phyloP scores from a whole-genome alignment of 2,888 invertebrate genomes.

The Nomada flava region DNA sequence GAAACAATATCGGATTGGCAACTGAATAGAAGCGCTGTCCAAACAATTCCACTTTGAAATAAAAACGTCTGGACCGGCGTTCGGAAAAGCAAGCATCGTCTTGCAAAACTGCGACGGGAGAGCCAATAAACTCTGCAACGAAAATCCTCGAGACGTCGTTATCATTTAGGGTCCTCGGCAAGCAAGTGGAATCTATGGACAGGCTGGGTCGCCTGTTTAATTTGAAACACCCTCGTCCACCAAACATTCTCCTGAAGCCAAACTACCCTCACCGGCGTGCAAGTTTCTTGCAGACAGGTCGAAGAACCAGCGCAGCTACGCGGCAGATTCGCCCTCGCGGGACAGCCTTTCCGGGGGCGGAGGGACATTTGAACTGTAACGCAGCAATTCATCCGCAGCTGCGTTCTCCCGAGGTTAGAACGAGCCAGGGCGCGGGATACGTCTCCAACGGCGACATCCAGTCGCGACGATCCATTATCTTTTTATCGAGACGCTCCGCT shows the following conservation, averaged over 20 bases:
- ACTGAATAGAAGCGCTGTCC: constrained; percentile 15
- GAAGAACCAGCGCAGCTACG: background rate
- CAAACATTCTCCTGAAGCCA: background rate
- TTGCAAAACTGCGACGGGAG: background rate
- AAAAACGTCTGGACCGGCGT: background rate
- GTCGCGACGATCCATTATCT: constrained; percentile 42
- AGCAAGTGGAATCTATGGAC: background rate
- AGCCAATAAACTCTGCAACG: background rate
- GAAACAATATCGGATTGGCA: constrained; percentile 23
- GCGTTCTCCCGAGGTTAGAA: background rate
- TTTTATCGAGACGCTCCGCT: constrained; percentile 7
- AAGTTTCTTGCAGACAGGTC: background rate
- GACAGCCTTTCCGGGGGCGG: background rate
- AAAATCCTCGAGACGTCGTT: background rate
- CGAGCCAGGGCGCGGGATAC: background rate
- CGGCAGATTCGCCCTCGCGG: background rate
- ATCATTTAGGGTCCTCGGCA: background rate
- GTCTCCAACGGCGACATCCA: constrained; percentile 2
- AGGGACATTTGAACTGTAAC: background rate
- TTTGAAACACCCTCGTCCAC: no score
- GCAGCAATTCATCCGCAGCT: constrained; percentile 8
- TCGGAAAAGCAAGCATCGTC: constrained; percentile 8
- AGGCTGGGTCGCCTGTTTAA: no score
- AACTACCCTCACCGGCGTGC: no score
- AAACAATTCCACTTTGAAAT: background rate